Evolutionary conservation across 2,113 vertebrate species (phyloP), one percentile per base, ranked within the genome.

Genomic region (Menidia beryllina): DNA sequence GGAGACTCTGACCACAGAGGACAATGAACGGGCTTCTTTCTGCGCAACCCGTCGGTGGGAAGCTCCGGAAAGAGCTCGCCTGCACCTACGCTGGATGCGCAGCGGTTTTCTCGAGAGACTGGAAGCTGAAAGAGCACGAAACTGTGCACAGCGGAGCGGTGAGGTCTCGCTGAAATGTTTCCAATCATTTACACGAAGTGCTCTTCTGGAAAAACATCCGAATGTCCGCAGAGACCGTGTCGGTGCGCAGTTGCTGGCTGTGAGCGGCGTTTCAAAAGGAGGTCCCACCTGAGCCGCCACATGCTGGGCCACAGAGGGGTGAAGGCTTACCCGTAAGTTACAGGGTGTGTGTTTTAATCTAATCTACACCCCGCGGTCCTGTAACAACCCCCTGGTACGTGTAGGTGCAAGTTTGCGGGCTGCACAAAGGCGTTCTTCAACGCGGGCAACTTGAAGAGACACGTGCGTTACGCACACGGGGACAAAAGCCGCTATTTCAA

Each of bases 141-240:
- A 86, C 76, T 0, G 77, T 71, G 25, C 94, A 94, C 83, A 87
- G 88, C 0, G 93, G 90, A 8, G 81, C 55, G 86, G 94, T 95
- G 65, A 70, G 79, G n/a, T n/a, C n/a, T n/a, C n/a, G n/a, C n/a
- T n/a, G n/a, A n/a, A n/a, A n/a, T n/a, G n/a, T n/a, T n/a, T n/a
- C n/a, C n/a, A n/a, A n/a, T n/a, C n/a, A n/a, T n/a, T n/a, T n/a
- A n/a, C n/a, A n/a, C n/a, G n/a, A n/a, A n/a, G n/a, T n/a, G n/a
- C n/a, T n/a, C n/a, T n/a, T n/a, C n/a, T n/a, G n/a, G n/a, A 12
- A 1, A 30, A 8, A 5, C 1, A 9, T 5, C 1, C 1, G 20
- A 52, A 9, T 34, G 4, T 20, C 4, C 39, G 11, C 78, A 95
- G 94, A 71, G 84, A 3, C 91, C 88, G 11, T 77, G 77, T n/a